Base-by-base conservation (phyloP, 30 jellyfish, hydroid and myxozoan genomes). In the Rhopilema esculentum region DNA sequence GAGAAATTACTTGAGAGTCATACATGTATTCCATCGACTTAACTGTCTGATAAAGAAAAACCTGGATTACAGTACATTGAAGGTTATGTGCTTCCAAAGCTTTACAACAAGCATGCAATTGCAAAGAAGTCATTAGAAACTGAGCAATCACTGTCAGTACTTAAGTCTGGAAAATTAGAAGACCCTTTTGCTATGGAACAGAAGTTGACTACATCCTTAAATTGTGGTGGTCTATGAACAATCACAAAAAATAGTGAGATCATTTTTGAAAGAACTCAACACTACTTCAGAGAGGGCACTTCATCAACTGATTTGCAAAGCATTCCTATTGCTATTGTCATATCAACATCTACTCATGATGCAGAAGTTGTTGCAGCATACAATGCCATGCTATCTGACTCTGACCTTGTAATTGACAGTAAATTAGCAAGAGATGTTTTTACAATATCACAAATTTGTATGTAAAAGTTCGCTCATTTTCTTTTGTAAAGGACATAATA, bases 41-140 rank as follows among this genome's bases (percentile, higher is more conserved):
- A 70, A 70, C 81, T 70, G 81, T 70, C 81, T 22, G 81, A 22
- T 30, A 70, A 28, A 70, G 81, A 70, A 70, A 70, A 24, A 70
- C 70, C 81, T 70, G 71, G 81, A 7, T 70, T 22, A 70, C 81
- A 70, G 32, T 70, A 70, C 4, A 28, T 2, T 70, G 81, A 20
- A 19, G 81, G 81, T 28, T 70, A 70, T 70, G 81, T 70, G 81
- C 81, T 70, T 30, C 81, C 8, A 6, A 70, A 70, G 62, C 62
- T 1, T 40, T 12, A 12, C 12, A 40, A 2, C 57, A 40, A 64
- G 16, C 75, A 64, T 26, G 32, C 31, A 23, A 64, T 64, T 23
- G 32, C 32, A 64, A 64, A 64, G 75, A 64, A 26, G 75, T 64
- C 75, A 64, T 2, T 8, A 64, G 31, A 64, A 64, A 64, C 15